A percentile compares a stretch with the other conserved stretches of the same genome.
phyloP scores from a whole-genome alignment of 1,140 invertebrate species.

The Marisa cornuarietis region DNA sequence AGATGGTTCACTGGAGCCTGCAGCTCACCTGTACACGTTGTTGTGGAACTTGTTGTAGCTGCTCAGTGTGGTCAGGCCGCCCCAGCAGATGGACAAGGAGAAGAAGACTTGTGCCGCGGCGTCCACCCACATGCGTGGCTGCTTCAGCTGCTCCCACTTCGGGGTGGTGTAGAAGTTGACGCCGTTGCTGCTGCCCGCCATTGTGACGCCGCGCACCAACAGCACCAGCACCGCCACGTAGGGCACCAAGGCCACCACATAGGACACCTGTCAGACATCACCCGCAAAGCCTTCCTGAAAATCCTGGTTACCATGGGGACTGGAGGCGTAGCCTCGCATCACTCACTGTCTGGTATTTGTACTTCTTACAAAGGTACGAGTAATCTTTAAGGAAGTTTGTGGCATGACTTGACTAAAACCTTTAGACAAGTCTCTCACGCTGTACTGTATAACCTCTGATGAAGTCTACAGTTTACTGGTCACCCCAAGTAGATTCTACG shows the following conservation, averaged over 20 bases:
- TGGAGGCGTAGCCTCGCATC: too few relatives aligned
- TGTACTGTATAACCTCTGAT: too few relatives aligned
- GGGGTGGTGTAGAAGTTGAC: constrained; percentile 83
- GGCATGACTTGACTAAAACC: too few relatives aligned
- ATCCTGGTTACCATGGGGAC: too few relatives aligned
- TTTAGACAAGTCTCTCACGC: too few relatives aligned
- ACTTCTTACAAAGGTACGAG: too few relatives aligned
- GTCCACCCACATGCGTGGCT: constrained; percentile 70
- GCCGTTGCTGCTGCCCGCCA: constrained; percentile 80
- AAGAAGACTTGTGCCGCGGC: constrained; percentile 72
- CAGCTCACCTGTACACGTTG: constrained; percentile 70
- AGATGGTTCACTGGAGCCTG: constrained; percentile 71
- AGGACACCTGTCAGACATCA: constrained; percentile 49
- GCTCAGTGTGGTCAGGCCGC: constrained; percentile 70
- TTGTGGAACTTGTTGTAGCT: constrained; percentile 73
- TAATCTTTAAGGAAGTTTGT: too few relatives aligned
- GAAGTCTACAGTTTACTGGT: too few relatives aligned
- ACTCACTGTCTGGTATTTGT: too few relatives aligned
- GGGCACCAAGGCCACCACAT: constrained; percentile 87
- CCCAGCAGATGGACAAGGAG: constrained; percentile 70
- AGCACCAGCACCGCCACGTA: constrained; percentile 91
- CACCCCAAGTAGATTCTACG: too few relatives aligned
- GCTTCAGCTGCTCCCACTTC: constrained; percentile 50
- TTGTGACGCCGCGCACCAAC: constrained; percentile 84
- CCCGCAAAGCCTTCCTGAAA: too few relatives aligned